Conservation (phyloP, 2,888 invertebrate species). For the Eumerus sabulonum region DNA sequence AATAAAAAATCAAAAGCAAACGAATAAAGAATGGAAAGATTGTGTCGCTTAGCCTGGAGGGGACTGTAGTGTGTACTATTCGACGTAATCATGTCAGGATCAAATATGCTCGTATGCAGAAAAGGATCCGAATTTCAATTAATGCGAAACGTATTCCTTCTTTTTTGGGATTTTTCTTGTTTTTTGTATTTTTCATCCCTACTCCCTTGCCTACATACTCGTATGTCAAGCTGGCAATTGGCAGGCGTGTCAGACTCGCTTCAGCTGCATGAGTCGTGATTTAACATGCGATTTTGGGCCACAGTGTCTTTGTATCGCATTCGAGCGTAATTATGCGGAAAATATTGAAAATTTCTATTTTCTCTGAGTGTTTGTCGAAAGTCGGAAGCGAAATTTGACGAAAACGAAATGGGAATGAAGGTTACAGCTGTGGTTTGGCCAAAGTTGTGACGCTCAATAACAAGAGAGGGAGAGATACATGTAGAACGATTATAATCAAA, state of each 20-base stretch:
- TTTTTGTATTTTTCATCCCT: conserved; percentile 6
- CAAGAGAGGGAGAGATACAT: too few species aligned
- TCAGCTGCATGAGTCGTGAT: conserved; percentile 55
- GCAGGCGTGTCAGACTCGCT: conserved; percentile 64
- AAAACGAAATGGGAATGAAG: not conserved
- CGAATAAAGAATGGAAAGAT: too few species aligned
- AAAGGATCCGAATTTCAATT: conserved; percentile 57
- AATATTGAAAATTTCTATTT: conserved; percentile 51
- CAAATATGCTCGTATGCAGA: conserved; percentile 57
- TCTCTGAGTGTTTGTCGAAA: conserved; percentile 3
- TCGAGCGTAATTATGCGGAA: conserved; percentile 58
- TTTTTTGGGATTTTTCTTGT: conserved; percentile 34
- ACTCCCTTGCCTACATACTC: conserved; percentile 14
- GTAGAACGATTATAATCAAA: too few species aligned
- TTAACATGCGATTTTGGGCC: too few species aligned
- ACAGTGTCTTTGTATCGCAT: conserved; percentile 20
- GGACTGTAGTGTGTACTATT: not conserved
- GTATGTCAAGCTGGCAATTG: conserved; percentile 53
- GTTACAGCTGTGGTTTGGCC: not conserved
- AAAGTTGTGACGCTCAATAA: not conserved
- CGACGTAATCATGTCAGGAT: conserved; percentile 31
- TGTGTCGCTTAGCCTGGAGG: not conserved
- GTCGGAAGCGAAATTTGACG: too few species aligned
- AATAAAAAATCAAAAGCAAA: too few species aligned
- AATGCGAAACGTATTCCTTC: conserved; percentile 54